Evolutionary conservation across 1,140 invertebrate species (phyloP), one percentile per base, ranked within the genome.

Genomic region (Micrasema minimum): DNA sequence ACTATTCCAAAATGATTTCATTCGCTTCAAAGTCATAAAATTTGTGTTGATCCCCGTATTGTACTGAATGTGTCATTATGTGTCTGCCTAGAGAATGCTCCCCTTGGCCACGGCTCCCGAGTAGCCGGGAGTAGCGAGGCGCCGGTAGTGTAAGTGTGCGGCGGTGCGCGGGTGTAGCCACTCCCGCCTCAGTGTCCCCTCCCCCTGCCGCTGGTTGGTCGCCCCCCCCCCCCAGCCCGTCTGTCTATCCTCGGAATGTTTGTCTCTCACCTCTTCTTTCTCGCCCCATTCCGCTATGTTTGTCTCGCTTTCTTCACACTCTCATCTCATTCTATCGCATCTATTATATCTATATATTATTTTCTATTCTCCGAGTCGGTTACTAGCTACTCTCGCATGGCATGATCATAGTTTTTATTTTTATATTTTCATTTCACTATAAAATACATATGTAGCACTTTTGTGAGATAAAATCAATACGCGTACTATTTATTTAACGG

Each of bases 171-270:
- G 26, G 26, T 7, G 26, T 31, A 31, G 26, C 2, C 26, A 4
- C 26, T 2, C 26, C 82, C 83, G 82, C 83, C 84, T 83, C 83
- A 85, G 83, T 83, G 82, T 82, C 77, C 79, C 82, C 80, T 80
- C 79, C 79, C 79, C 80, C 80, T 62, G 72, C 69, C 10, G 59
- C 70, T 71, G 72, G 69, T 74, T 71, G 72, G 72, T 74, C 71
- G 72, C 68, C 72, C 71, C 50, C 43, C 72, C 50, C 66, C 66
- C 37, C 72, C 66, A 65, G 67, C 61, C 66, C 67, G 62, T 65
- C 50, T 67, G 35, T 53, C 50, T 53, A 69, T 72, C 71, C 71
- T 70, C 61, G 75, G 71, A 75, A 73, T 78, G 77, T 80, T 76
- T 81, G 73, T 78, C 77, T 80, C 68, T 79, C 69, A 78, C 67